Base-by-base conservation (phyloP, 2,797 vertebrate genomes). In the Malacoraja senta region DNA sequence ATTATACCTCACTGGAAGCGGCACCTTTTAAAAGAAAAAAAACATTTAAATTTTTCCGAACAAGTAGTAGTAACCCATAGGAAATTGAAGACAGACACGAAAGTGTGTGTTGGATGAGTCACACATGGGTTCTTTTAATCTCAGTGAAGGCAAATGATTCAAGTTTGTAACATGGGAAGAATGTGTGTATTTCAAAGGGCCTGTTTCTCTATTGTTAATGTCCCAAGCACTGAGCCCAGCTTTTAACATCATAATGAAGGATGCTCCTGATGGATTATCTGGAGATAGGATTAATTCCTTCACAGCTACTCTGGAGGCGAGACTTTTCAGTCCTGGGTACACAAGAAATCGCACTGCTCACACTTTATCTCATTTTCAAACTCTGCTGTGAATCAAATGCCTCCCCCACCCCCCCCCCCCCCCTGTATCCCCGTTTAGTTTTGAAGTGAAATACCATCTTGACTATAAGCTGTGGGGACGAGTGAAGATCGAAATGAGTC, bases 221-320 rank as follows among this genome's bases (percentile, higher is more conserved):
- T 96, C 96, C 96, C 95, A 93, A 94, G 96, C 96, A 96, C 95
- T 97, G 97, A 97, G 96, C 96, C 97, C 95, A 95, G 96, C 97
- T 97, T 97, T 97, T 97, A 97, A 97, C 97, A 97, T 97, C 97
- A 97, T 97, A 97, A 97, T 97, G 97, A 97, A 97, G 96, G 97
- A 96, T 97, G 96, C 96, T 97, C 96, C 97, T 97, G 97, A 96
- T 97, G 97, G 97, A 97, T 97, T 97, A 97, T 97, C 97, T 97
- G 96, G 97, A 97, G 97, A 97, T 97, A 96, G 97, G 97, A 97
- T 97, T 97, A 97, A 97, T 96, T 96, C 96, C 96, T 97, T 97
- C 97, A 97, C 97, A 96, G 96, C 96, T 97, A 97, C 96, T 97
- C 96, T 96, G 90, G 90, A 76, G 96, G 96, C 96, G 97, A 97